phyloP scores from a whole-genome alignment of 2,797 vertebrate species.

The Anisognathus igniventris region DNA sequence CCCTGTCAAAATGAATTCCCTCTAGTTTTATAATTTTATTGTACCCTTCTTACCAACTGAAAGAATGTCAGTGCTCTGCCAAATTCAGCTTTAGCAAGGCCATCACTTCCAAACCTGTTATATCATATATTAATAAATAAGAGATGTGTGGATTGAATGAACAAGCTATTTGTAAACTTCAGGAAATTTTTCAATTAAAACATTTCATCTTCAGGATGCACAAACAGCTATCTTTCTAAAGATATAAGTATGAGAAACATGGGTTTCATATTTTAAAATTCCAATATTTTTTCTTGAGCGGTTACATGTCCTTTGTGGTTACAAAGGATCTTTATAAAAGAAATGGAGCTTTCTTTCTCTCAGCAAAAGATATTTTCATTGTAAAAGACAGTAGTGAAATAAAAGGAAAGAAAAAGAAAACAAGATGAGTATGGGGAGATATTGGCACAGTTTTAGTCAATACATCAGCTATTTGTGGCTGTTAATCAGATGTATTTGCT shows the following conservation, averaged over 20 bases:
- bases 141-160: background rate
- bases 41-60: background rate
- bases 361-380: background rate
- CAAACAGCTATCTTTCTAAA: background rate
- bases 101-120: background rate
- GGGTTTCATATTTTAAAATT: background rate
- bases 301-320: background rate
- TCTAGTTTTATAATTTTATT: background rate
- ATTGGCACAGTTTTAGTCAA: background rate
- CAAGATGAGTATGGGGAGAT: background rate
- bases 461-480: background rate
- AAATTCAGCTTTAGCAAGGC: background rate
- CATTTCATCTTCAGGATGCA: background rate
- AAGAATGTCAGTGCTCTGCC: background rate
- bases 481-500: background rate
- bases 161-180: background rate
- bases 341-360: background rate
- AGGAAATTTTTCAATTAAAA: background rate
- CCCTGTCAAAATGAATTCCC: background rate
- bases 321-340: background rate
- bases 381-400: background rate
- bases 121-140: background rate
- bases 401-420: background rate
- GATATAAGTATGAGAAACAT: background rate
- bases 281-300: background rate